Conservation (phyloP, 2,888 invertebrate genomes). For the Heteropelma amictum region DNA sequence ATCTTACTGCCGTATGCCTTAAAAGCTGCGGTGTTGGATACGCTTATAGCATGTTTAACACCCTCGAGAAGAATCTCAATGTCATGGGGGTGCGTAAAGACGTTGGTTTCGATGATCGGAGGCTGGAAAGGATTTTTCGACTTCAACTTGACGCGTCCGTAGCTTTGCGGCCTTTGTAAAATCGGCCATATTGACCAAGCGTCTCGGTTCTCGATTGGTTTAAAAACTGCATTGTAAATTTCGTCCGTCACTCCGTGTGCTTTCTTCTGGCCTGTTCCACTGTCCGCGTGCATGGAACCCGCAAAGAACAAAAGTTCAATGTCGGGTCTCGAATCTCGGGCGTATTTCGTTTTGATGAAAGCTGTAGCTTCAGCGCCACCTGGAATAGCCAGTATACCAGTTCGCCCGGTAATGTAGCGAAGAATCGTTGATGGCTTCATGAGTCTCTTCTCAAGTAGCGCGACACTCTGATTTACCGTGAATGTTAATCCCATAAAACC, state of each 20-base stretch:
- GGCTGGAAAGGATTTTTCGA: constrained; percentile 91
- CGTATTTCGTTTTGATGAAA: constrained; percentile 91
- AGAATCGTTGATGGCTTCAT: constrained; percentile 89
- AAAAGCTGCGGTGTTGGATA: constrained; percentile 88
- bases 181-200: constrained; percentile 93
- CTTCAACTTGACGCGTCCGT: constrained; percentile 87
- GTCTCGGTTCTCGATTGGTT: constrained; percentile 88
- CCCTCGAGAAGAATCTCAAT: constrained; percentile 91
- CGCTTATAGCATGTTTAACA: constrained; percentile 85
- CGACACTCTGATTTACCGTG: constrained; percentile 89
- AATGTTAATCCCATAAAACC: constrained; percentile 92
- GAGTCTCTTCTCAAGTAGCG: constrained; percentile 88
- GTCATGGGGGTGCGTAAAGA: constrained; percentile 89
- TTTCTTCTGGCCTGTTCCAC: constrained; percentile 86
- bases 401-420: constrained; percentile 87
- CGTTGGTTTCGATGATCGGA: constrained; percentile 95
- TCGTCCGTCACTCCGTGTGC: constrained; percentile 89
- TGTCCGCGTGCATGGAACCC: constrained; percentile 90
- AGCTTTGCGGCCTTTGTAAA: constrained; percentile 87
- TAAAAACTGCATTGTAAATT: constrained; percentile 88
- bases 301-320: constrained; percentile 96
- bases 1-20: constrained; percentile 88
- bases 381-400: constrained; percentile 91
- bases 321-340: constrained; percentile 89
- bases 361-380: constrained; percentile 94